phyloP scores from a whole-genome alignment of 2,797 vertebrate species.

The Diceros bicornis region DNA sequence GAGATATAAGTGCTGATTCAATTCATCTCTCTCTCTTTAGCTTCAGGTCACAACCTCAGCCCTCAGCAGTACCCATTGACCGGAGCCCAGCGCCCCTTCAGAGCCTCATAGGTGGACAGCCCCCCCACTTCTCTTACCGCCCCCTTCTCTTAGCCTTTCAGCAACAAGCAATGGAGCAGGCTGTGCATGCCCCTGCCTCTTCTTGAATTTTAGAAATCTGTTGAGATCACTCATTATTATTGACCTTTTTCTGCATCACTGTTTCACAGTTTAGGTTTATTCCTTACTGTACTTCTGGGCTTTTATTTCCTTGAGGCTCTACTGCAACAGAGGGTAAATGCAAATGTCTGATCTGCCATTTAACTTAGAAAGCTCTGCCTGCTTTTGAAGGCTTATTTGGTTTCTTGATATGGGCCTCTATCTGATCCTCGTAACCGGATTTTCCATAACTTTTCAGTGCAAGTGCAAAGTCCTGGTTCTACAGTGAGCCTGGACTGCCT shows the following conservation, averaged over 20 bases:
- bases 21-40: background rate
- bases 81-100: rapidly evolving
- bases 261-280: background rate
- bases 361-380: background rate
- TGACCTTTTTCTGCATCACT: too few relatives aligned
- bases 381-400: background rate
- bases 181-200: background rate
- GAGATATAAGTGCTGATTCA: background rate
- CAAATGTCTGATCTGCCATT: background rate
- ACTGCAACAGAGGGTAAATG: background rate
- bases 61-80: background rate
- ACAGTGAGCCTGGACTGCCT: background rate
- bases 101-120: background rate
- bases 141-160: background rate
- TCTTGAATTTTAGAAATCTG: background rate
- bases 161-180: rapidly evolving
- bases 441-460: background rate
- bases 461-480: background rate
- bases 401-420: background rate
- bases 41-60: background rate
- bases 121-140: background rate
- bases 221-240: background rate
- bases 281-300: background rate
- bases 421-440: background rate
- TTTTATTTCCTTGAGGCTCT: background rate